A percentile compares a stretch with the other conserved stretches of the same genome.
phyloP scores from a whole-genome alignment of 2,888 invertebrate genomes.

The Julus scanicus region DNA sequence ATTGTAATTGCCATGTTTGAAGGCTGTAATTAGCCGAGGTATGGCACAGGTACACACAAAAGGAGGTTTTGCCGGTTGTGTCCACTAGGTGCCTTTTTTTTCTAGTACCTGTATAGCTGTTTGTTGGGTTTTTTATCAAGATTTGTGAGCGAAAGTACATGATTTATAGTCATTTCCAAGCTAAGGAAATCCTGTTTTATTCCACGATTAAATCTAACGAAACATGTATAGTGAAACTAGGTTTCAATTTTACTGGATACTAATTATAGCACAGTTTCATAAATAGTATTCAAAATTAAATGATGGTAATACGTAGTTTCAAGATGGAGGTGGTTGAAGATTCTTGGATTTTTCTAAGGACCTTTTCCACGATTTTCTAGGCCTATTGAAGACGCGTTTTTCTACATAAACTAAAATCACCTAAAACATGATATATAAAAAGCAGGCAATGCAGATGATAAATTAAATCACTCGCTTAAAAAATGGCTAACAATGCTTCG shows the following conservation, averaged over 20 bases:
- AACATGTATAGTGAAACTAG: neutral
- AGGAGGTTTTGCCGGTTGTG: neutral
- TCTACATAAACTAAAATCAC: too few species aligned
- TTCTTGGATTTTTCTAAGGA: too few species aligned
- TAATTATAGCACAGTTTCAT: too few species aligned
- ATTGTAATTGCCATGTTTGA: slow-evolving; percentile 5
- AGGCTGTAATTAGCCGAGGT: slow-evolving; percentile 18
- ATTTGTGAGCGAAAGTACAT: neutral
- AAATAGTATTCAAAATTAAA: too few species aligned
- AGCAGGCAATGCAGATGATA: neutral
- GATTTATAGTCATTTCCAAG: neutral
- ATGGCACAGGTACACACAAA: neutral
- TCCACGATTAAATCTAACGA: neutral
- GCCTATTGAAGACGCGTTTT: too few species aligned
- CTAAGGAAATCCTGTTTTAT: neutral
- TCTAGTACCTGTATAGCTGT: too few species aligned
- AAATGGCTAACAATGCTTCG: neutral
- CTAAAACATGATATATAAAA: neutral
- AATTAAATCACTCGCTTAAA: slow-evolving; percentile 6
- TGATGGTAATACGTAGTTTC: too few species aligned
- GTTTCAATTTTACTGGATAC: too few species aligned
- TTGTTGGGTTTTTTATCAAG: neutral
- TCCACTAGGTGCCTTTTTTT: neutral
- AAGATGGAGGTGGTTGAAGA: too few species aligned
- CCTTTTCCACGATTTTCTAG: too few species aligned